Evolutionary conservation across 2,113 vertebrate genomes (phyloP).

Genomic region (Phyllostomus hastatus): DNA sequence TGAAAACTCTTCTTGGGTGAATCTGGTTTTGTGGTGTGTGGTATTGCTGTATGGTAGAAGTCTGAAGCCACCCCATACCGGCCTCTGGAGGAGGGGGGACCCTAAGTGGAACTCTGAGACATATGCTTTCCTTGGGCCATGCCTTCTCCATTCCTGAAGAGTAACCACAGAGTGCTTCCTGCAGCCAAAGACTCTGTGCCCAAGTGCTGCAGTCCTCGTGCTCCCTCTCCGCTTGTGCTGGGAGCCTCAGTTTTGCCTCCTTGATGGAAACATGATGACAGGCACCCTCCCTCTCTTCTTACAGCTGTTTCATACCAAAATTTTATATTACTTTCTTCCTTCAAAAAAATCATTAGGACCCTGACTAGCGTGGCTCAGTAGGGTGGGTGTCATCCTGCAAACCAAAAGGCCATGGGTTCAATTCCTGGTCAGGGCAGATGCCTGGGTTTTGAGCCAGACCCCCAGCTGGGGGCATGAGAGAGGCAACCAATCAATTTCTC

Average conservation of each 20-base stretch:
- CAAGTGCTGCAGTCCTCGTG: not conserved
- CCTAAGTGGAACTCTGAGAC: constrained; percentile 76
- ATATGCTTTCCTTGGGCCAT: constrained; percentile 74
- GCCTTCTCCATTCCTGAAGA: not conserved
- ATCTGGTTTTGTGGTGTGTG: constrained; percentile 87
- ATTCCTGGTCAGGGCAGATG: too few relatives aligned
- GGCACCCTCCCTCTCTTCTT: not conserved
- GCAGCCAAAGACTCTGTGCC: not conserved
- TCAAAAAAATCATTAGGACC: not conserved
- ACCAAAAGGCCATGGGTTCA: too few relatives aligned
- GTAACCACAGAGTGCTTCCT: not conserved
- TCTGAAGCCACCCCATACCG: constrained; percentile 20
- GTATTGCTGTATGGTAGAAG: constrained; percentile 77
- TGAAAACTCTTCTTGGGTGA: constrained; percentile 88
- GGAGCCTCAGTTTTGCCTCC: not conserved
- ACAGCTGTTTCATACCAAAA: constrained; percentile 46
- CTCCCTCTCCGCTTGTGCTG: not conserved
- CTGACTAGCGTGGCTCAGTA: too few relatives aligned
- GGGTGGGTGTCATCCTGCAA: too few relatives aligned
- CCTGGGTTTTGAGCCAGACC: too few relatives aligned
- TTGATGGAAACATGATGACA: not conserved
- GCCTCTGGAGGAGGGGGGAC: not conserved
- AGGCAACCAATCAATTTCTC: not conserved
- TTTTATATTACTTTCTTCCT: not conserved
- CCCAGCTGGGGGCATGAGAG: not conserved